Evolutionary conservation across 1,140 invertebrate genomes (phyloP).

Genomic region (Eriocheir sinensis): DNA sequence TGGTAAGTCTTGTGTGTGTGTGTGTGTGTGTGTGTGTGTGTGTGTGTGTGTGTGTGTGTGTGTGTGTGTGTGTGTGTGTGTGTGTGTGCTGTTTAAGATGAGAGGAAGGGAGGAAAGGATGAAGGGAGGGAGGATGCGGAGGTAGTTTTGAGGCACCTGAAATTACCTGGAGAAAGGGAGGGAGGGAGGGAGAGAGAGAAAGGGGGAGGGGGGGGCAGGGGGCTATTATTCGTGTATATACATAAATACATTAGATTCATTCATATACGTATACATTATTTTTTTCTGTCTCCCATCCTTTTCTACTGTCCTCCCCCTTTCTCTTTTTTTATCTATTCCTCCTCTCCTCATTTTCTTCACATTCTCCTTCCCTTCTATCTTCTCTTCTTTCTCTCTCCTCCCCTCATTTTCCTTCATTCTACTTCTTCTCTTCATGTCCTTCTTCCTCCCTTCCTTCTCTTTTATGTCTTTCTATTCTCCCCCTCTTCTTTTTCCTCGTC

Average conservation of each 20-base stretch:
- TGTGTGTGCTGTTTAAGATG: too few species aligned
- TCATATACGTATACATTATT: neutral
- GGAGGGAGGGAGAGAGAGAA: neutral
- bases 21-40: too few species aligned
- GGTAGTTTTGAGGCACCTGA: too few species aligned
- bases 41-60: too few species aligned
- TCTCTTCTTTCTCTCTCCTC: neutral
- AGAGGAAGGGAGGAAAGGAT: neutral
- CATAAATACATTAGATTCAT: too few species aligned
- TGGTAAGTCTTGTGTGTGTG: too few species aligned
- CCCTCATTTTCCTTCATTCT: too few species aligned
- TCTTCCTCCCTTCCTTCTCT: neutral
- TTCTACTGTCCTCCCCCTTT: neutral
- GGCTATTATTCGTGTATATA: too few species aligned
- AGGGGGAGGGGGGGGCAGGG: too few species aligned
- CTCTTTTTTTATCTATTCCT: neutral
- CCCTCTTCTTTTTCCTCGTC: neutral
- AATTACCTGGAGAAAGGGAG: neutral
- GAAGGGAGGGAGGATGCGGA: neutral
- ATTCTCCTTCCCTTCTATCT: neutral
- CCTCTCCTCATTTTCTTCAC: neutral
- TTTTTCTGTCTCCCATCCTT: neutral
- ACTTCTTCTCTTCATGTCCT: neutral
- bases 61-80: too few species aligned
- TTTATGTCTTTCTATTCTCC: neutral